Conservation (phyloP, 2,888 invertebrate genomes). For the Euzetes globulus region DNA sequence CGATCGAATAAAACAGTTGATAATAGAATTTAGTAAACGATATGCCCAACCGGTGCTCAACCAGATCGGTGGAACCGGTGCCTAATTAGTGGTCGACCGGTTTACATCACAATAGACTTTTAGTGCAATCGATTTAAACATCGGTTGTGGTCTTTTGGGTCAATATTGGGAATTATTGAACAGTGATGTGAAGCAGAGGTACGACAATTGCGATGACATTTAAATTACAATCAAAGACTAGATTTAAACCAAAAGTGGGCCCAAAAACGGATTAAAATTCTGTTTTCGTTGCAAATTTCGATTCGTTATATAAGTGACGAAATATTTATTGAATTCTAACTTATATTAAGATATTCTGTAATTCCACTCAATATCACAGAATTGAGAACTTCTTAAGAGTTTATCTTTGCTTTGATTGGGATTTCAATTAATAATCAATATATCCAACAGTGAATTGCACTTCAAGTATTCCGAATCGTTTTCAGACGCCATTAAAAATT, state of each 20-base stretch:
- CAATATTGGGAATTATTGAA: not conserved
- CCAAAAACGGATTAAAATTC: not conserved
- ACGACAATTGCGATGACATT: not conserved
- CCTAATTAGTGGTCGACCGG: not conserved
- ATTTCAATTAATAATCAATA: constrained; percentile 24
- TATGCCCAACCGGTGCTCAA: not conserved
- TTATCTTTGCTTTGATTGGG: constrained; percentile 23
- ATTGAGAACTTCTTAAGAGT: constrained; percentile 21
- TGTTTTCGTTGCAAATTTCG: constrained; percentile 25
- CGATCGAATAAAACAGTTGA: not conserved
- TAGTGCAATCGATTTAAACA: not conserved
- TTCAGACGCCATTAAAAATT: constrained; percentile 11
- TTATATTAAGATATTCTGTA: constrained; percentile 23
- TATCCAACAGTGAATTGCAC: constrained; percentile 25
- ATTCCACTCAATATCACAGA: constrained; percentile 25
- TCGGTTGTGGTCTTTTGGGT: not conserved
- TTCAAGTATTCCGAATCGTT: constrained; percentile 24
- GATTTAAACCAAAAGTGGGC: constrained; percentile 8
- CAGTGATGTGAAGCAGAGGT: not conserved
- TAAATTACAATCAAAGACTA: constrained; percentile 8
- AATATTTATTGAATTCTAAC: constrained; percentile 2
- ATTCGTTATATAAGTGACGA: not conserved
- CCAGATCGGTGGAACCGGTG: not conserved
- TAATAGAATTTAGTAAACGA: not conserved
- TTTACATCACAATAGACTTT: not conserved